phyloP scores from a whole-genome alignment of 2,888 invertebrate species.

The Acanthoscelides obtectus region DNA sequence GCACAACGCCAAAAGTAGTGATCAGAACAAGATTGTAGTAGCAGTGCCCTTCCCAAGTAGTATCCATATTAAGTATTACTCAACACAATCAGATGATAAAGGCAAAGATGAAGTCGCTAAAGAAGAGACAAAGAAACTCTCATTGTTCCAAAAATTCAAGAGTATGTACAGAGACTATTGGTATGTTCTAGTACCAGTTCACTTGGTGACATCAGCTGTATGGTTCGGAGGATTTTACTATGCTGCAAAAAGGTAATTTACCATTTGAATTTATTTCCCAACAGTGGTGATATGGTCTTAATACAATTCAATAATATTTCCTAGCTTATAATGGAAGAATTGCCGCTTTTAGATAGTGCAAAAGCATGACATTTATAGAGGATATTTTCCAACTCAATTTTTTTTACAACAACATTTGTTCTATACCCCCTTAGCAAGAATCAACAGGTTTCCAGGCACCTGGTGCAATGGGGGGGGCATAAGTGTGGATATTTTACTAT shows the following conservation, averaged over 20 bases:
- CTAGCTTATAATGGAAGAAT: too few relatives aligned
- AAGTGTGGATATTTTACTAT: too few relatives aligned
- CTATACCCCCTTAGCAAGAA: too few relatives aligned
- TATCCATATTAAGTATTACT: constrained; percentile 10
- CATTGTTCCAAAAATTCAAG: constrained; percentile 79
- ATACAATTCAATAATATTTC: not conserved
- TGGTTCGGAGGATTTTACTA: constrained; percentile 91
- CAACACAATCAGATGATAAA: constrained; percentile 4
- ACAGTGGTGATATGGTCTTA: too few relatives aligned
- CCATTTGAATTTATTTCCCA: not conserved
- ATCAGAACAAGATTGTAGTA: not conserved
- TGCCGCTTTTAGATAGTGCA: too few relatives aligned
- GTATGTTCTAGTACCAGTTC: constrained; percentile 93
- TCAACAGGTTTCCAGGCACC: too few relatives aligned
- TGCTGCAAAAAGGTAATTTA: constrained; percentile 69
- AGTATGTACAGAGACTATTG: constrained; percentile 93
- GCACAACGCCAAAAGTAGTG: not conserved
- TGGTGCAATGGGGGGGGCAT: too few relatives aligned
- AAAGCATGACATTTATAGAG: too few relatives aligned
- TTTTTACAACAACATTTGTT: too few relatives aligned
- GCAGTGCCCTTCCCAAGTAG: not conserved
- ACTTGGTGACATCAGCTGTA: constrained; percentile 76
- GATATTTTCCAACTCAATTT: too few relatives aligned
- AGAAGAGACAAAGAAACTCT: constrained; percentile 46
- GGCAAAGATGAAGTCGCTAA: constrained; percentile 3